phyloP scores from a whole-genome alignment of 1,140 invertebrate species.

The Orussus abietinus region DNA sequence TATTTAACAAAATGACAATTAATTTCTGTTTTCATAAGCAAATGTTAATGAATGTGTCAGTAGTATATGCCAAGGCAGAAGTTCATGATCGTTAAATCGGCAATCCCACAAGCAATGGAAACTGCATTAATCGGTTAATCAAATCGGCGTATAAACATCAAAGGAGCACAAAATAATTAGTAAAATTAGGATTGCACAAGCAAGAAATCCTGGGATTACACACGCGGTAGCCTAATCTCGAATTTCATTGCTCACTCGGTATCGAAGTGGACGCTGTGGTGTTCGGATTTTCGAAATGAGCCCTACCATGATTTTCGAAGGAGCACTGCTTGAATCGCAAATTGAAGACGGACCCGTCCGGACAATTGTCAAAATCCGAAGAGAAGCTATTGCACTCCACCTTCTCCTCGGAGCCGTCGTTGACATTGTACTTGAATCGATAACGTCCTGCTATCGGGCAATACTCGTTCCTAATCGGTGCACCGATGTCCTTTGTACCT shows the following conservation, averaged over 20 bases:
- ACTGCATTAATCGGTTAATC: no score
- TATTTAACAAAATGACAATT: no score
- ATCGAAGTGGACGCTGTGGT: background rate
- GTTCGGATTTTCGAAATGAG: background rate
- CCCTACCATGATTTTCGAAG: slow-evolving; percentile 56
- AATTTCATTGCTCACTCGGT: slow-evolving; percentile 8
- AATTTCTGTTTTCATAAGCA: no score
- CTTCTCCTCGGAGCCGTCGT: slow-evolving; percentile 52
- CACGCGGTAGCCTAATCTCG: no score
- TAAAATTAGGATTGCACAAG: no score
- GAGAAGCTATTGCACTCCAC: slow-evolving; percentile 56
- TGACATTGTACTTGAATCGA: slow-evolving; percentile 59
- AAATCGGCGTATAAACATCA: no score
- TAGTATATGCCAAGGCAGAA: no score
- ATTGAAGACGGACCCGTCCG: slow-evolving; percentile 60
- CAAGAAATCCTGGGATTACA: no score
- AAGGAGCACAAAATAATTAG: no score
- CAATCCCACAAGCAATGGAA: no score
- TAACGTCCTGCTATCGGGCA: slow-evolving; percentile 66
- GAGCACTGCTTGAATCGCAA: slow-evolving; percentile 59
- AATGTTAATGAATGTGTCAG: no score
- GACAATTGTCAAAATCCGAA: slow-evolving; percentile 63
- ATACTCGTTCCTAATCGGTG: slow-evolving; percentile 57
- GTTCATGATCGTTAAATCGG: no score
- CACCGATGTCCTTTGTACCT: slow-evolving; percentile 56